Base-by-base conservation (phyloP, 2,888 invertebrate species). In the Myathropa florea region DNA sequence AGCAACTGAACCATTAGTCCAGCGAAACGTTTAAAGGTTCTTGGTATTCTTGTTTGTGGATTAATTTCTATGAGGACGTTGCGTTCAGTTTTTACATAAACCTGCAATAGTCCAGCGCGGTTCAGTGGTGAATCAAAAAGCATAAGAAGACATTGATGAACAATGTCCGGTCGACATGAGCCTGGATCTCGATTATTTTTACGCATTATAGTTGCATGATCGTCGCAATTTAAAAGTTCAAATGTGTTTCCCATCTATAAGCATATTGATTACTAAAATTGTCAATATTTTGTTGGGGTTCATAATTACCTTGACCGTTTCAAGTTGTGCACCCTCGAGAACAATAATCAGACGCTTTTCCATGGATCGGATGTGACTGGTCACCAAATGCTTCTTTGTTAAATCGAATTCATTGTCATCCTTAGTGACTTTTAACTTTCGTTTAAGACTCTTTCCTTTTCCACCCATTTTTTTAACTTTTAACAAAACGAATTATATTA, bases 91-190 rank as follows among this genome's bases (percentile, higher is more conserved):
- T 96, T 97, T 75, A 98, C 94, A 90, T 98, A 98, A 2, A 99
- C 98, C 94, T 99, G 99, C n/a, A 99, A 93, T 21, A 98, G 93
- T 0, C 98, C 99, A 60, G 99, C 98, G 89, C 99, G 94, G 92
- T 99, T 99, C 57, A 99, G 93, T 0, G 99, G 99, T 84, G 98
- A 98, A 92, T 99, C 99, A 94, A 99, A 96, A 64, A 99, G 94
- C 98, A 99, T 99, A 0, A 99, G 93, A 18, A 99, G 94, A 91
- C 99, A 99, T 92, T 99, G 99, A 92, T 99, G 99, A 0, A 97
- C 95, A 84, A 99, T 99, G 91, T 99, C 99, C 0, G 99, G 99
- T 33, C 99, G 94, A 90, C 97, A 98, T 2, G 96, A 95, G 0
- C 97, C 96, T 0, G 97, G 96, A 90, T 98, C 97, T 81, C 97